Evolutionary conservation across 2,888 invertebrate genomes (phyloP).

Genomic region (Caenorhabditis zanzibari): DNA sequence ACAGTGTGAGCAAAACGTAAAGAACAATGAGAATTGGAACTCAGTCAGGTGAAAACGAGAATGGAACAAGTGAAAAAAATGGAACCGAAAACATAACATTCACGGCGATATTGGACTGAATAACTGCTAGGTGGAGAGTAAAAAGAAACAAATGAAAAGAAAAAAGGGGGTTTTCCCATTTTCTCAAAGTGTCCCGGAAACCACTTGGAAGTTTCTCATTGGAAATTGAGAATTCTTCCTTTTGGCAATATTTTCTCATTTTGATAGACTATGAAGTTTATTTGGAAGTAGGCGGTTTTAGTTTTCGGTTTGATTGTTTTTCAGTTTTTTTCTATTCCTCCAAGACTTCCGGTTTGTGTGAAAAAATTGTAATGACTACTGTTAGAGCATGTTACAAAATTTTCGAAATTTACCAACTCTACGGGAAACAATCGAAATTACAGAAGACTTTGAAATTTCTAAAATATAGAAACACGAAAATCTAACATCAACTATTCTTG

Average conservation of each 20-base stretch:
- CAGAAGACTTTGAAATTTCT: too few relatives aligned
- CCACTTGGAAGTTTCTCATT: constrained; percentile 18
- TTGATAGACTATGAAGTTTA: background rate
- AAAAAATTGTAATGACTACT: too few relatives aligned
- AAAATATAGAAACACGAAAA: too few relatives aligned
- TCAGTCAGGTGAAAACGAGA: constrained; percentile 50
- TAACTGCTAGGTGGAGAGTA: constrained; percentile 25
- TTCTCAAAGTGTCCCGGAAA: constrained; percentile 44
- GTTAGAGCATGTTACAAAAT: too few relatives aligned
- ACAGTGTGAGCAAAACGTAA: constrained; percentile 14
- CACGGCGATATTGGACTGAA: constrained; percentile 27
- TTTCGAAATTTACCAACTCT: too few relatives aligned
- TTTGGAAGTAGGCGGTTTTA: background rate
- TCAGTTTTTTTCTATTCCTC: too few relatives aligned
- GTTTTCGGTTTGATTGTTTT: too few relatives aligned
- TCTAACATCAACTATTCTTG: too few relatives aligned
- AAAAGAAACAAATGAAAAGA: constrained; percentile 26
- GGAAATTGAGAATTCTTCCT: constrained; percentile 24
- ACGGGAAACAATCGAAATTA: too few relatives aligned
- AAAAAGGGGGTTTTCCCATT: constrained; percentile 36
- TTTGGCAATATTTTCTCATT: constrained; percentile 4
- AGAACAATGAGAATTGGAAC: constrained; percentile 43
- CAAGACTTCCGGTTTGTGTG: too few relatives aligned
- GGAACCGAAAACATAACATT: constrained; percentile 42
- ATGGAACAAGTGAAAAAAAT: constrained; percentile 39